Conservation (phyloP, 2,797 vertebrate species). For the Enteromius unitaeniatus region DNA sequence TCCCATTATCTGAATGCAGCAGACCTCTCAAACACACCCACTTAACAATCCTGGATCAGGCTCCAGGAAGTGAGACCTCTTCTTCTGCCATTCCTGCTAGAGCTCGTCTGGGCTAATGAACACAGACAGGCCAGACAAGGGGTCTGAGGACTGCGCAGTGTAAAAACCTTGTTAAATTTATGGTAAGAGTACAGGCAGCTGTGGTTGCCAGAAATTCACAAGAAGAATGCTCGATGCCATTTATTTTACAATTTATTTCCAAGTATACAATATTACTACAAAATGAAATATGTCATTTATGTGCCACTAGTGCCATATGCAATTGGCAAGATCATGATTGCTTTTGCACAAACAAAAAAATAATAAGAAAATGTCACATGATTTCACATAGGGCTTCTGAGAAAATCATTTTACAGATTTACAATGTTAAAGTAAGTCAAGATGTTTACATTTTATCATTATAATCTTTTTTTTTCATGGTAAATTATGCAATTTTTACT, state of each 20-base stretch:
- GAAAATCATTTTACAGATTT: neutral
- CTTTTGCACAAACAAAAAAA: neutral
- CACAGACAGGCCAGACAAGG: slow-evolving; percentile 46
- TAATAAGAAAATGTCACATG: neutral
- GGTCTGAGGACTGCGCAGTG: slow-evolving; percentile 19
- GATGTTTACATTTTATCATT: neutral
- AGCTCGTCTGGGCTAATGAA: slow-evolving; percentile 51
- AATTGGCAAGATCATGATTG: neutral
- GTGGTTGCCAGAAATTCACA: slow-evolving; percentile 2
- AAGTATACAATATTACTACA: neutral
- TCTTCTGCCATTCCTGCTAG: slow-evolving; percentile 38
- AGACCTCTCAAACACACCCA: slow-evolving; percentile 35
- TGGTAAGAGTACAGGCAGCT: neutral
- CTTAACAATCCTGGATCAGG: slow-evolving; percentile 49
- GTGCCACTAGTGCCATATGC: neutral
- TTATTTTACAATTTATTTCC: slow-evolving; percentile 13
- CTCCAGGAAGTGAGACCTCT: slow-evolving; percentile 47
- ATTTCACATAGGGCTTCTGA: neutral
- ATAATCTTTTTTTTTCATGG: neutral
- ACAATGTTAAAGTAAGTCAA: neutral
- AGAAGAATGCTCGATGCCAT: neutral
- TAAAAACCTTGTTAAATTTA: slow-evolving; percentile 39
- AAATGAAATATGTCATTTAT: neutral
- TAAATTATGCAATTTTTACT: neutral
- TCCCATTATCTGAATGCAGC: slow-evolving; percentile 52